Evolutionary conservation across 1,140 invertebrate species (phyloP).

Genomic region (Reticulitermes speratus): DNA sequence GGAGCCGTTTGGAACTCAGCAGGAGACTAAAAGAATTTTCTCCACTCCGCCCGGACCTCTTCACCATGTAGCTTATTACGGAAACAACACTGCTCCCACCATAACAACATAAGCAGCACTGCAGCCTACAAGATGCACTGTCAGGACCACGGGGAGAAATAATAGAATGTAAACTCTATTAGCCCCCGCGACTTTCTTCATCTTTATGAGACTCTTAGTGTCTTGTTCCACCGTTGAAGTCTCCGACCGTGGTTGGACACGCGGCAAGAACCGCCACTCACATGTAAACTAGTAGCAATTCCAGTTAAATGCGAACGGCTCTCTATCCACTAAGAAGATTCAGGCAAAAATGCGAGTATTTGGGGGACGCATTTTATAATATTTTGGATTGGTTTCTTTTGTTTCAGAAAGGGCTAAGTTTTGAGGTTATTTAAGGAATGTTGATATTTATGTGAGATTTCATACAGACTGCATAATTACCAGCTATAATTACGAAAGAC

Average conservation of each 20-base stretch:
- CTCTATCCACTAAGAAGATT: not conserved
- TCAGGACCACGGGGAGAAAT: constrained; percentile 23
- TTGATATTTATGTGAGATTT: no score
- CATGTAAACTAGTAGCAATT: not conserved
- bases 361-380: no score
- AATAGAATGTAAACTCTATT: constrained; percentile 28
- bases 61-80: constrained; percentile 17
- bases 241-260: not conserved
- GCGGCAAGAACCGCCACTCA: not conserved
- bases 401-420: no score
- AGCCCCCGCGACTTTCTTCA: constrained; percentile 3
- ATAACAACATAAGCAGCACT: not conserved
- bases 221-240: constrained; percentile 25
- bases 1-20: constrained; percentile 9
- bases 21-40: not conserved
- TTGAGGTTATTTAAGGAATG: no score
- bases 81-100: not conserved
- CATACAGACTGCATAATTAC: no score
- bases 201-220: constrained; percentile 22
- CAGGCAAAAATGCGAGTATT: no score
- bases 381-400: no score
- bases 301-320: not conserved
- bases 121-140: not conserved
- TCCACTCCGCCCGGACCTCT: not conserved
- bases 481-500: no score